Base-by-base conservation (phyloP, 2,888 invertebrate genomes). In the Pandemis heparana region DNA sequence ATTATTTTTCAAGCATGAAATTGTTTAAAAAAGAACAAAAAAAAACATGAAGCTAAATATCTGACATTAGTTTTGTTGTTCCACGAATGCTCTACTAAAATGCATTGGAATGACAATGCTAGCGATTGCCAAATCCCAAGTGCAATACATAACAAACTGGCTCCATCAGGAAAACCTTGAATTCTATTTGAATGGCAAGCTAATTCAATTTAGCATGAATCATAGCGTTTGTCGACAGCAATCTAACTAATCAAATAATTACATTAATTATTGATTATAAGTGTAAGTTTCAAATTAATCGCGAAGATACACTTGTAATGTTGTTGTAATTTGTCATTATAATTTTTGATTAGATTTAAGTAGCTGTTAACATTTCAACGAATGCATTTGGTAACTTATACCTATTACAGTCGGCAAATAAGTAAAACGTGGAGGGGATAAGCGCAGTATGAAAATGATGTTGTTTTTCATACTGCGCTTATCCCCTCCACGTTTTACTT, bases 151-250 rank as follows among this genome's bases (percentile, higher is more conserved):
- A 46, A 62, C 59, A 10, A 32, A 46, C 41, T 56, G 18, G 39
- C 14, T 69, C 53, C n/a, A 53, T 62, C 68, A 69, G 68, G 68
- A 69, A 69, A 73, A 69, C 73, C 73, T 69, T 73, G 73, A 69
- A 64, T 59, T 60, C 0, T 59, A 73, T 69, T 73, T 64, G 41
- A 59, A 73, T 69, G 48, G 68, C 64, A 73, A 63, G 48, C 63
- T 73, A 64, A 73, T 64, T 69, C 23, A 48, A 73, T 69, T 68
- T 73, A 59, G 51, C 56, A 63, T 73, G 67, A 73, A 38, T 68
- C 67, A 68, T 48, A 48, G n/a, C 56, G 46, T 48, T 41, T 43
- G 18, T 18, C 7, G 62, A 43, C 32, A 7, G 46, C 23, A 46
- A 46, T 7, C 63, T 46, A 32, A 46, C 16, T 46, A 38, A 38